These are phyloP conservation scores for Charina bottae DNA, from an alignment of 2,113 vertebrate species.

Conservation along the genomic window DNA sequence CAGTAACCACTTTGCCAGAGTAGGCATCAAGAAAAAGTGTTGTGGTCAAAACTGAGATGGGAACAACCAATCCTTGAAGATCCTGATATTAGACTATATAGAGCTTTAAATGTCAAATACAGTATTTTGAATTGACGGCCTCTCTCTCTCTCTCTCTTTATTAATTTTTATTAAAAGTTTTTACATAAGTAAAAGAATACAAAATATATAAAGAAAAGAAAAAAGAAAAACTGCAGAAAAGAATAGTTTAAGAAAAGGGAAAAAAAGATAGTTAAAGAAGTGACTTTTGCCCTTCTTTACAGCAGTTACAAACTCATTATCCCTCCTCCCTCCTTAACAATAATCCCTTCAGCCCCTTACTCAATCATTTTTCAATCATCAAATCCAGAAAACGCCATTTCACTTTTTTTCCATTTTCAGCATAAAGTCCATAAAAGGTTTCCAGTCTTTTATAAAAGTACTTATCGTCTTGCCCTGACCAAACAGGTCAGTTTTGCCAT, in stretches of 20 bases:
- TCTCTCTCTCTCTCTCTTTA: background rate
- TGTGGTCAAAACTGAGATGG: background rate
- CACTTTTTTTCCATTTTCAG: background rate
- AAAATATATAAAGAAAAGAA: background rate
- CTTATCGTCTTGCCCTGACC: no score
- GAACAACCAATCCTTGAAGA: background rate
- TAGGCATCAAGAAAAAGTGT: background rate
- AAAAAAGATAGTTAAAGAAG: no score
- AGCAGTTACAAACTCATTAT: background rate
- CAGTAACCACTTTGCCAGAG: background rate
- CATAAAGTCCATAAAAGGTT: background rate
- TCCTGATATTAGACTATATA: background rate
- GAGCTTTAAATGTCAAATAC: background rate
- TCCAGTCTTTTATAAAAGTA: background rate
- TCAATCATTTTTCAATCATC: background rate
- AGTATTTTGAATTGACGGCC: background rate
- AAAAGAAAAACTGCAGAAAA: background rate
- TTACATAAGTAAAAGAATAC: background rate
- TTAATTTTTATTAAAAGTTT: background rate
- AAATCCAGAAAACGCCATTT: background rate
- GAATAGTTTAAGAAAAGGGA: background rate
- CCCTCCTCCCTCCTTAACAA: background rate
- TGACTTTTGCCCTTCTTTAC: background rate
- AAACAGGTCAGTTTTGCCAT: no score
- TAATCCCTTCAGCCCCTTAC: background rate